Evolutionary conservation across 2,888 invertebrate genomes (phyloP).

Genomic region (Charanyca ferruginea): DNA sequence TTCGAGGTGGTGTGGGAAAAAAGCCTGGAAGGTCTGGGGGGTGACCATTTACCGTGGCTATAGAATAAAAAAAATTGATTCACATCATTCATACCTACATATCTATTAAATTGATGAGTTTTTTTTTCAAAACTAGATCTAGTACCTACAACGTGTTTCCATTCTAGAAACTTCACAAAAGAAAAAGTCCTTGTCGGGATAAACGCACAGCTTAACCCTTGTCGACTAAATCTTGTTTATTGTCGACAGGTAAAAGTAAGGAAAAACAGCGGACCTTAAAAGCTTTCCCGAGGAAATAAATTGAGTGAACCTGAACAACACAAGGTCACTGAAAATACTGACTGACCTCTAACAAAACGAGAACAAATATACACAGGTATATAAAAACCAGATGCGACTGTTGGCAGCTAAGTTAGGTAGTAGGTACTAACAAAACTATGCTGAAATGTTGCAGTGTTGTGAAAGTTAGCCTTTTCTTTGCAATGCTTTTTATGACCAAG

Average conservation of each 20-base stretch:
- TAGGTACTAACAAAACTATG: conserved; percentile 34
- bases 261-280: conserved; percentile 21
- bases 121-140: background rate
- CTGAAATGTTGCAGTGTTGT: conserved; percentile 37
- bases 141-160: background rate
- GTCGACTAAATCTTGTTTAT: conserved; percentile 47
- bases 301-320: conserved; percentile 21
- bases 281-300: conserved; percentile 26
- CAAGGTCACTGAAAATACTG: conserved; percentile 36
- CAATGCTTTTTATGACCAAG: conserved; percentile 48
- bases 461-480: conserved; percentile 47
- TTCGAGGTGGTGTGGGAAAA: too few relatives aligned
- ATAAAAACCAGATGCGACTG: conserved; percentile 46
- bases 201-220: conserved; percentile 27
- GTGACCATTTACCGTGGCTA: too few relatives aligned
- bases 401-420: conserved; percentile 43
- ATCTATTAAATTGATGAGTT: too few relatives aligned
- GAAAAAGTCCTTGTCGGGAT: background rate
- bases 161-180: conserved; percentile 12
- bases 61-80: too few relatives aligned
- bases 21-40: too few relatives aligned
- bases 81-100: too few relatives aligned
- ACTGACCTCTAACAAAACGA: conserved; percentile 11
- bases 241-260: conserved; percentile 34
- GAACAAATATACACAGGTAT: conserved; percentile 1